Conservation (phyloP, 2,888 invertebrate species). For the Ceriagrion tenellum region DNA sequence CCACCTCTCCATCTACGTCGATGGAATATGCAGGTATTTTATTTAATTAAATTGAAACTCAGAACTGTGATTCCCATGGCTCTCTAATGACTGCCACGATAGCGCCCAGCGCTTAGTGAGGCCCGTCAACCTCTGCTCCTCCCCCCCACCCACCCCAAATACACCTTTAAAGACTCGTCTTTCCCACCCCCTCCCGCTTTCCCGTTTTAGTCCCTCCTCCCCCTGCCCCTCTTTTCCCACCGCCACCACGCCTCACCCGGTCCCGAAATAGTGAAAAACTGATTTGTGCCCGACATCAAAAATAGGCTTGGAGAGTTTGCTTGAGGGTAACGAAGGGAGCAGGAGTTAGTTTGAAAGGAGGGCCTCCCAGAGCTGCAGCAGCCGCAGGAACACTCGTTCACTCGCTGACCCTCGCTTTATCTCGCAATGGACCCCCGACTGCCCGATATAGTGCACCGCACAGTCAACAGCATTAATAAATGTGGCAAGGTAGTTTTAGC, state of each 20-base stretch:
- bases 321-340: neutral
- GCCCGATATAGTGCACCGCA: too few relatives aligned
- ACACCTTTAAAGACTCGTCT: neutral
- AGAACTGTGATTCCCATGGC: too few relatives aligned
- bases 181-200: neutral
- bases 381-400: neutral
- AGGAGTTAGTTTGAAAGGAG: too few relatives aligned
- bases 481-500: too few relatives aligned
- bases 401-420: neutral
- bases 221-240: neutral
- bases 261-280: slow-evolving; percentile 17
- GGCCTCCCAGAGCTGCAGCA: neutral
- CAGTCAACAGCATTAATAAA: too few relatives aligned
- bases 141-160: neutral
- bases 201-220: neutral
- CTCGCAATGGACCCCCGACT: neutral
- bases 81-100: too few relatives aligned
- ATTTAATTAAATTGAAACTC: too few relatives aligned
- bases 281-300: neutral
- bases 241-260: neutral
- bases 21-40: too few relatives aligned
- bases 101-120: neutral
- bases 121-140: neutral
- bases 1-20: too few relatives aligned
- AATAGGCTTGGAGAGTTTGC: neutral